A percentile compares a stretch with the other conserved stretches of the same genome.
Conservation (phyloP, 2,888 invertebrate species). For the Ceriagrion tenellum region DNA sequence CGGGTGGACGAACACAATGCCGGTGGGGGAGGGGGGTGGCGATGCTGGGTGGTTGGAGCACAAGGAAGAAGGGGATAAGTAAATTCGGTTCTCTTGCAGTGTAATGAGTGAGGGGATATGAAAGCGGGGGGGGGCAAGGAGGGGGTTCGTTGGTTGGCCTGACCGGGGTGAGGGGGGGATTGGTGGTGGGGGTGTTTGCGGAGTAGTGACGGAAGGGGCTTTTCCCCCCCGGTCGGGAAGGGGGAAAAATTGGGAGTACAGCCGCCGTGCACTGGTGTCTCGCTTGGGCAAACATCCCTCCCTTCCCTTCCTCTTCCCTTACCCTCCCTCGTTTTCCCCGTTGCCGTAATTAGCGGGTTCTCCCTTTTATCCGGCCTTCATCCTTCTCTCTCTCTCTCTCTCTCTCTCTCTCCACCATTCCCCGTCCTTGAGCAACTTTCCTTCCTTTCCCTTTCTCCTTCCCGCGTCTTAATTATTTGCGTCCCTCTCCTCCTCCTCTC, state of each 20-base stretch:
- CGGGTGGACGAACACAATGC: conserved; percentile 44
- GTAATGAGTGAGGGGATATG: conserved; percentile 14
- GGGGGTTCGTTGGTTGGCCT: too few species aligned
- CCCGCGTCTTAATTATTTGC: neutral
- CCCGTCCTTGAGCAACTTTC: neutral
- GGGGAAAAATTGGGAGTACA: neutral
- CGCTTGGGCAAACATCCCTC: conserved; percentile 51
- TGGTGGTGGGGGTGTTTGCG: neutral
- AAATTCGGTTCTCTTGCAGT: conserved; percentile 46
- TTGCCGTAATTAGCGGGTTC: conserved; percentile 38
- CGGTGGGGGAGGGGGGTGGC: neutral
- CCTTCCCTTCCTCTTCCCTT: neutral
- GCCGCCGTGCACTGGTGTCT: conserved; percentile 18
- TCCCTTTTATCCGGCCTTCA: conserved; percentile 20
- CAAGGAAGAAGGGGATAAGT: conserved; percentile 53
- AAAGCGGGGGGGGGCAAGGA: neutral
- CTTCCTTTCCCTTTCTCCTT: neutral
- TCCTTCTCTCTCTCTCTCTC: neutral
- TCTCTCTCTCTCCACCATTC: neutral
- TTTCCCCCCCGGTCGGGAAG: too few species aligned
- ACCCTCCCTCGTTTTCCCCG: neutral
- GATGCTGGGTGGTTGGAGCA: conserved; percentile 9
- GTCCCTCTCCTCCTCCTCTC: neutral
- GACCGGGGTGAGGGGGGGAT: neutral
- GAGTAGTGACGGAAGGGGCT: too few species aligned